Evolutionary conservation across 2,888 invertebrate species (phyloP).

Genomic region (Drosophila robusta): DNA sequence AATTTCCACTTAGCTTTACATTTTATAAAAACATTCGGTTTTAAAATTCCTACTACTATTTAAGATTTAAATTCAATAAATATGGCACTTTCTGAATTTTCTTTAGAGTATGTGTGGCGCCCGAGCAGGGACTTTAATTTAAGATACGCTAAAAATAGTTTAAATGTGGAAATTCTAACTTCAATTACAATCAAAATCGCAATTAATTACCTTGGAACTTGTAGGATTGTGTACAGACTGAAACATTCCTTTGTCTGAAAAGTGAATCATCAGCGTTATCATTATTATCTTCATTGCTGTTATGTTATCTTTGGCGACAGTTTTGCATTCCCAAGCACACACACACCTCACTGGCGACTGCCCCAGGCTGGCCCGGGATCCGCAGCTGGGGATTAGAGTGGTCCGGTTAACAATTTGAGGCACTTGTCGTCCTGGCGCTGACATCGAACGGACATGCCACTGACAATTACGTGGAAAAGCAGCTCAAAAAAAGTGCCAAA

Average conservation of each 20-base stretch:
- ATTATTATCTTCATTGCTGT: conserved; percentile 2
- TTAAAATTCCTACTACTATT: too few relatives aligned
- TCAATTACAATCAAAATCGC: background rate
- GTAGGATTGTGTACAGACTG: conserved; percentile 1
- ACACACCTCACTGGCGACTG: conserved; percentile 22
- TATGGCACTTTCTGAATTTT: too few relatives aligned
- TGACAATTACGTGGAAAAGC: conserved; percentile 70
- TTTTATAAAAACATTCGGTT: too few relatives aligned
- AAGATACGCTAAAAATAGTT: too few relatives aligned
- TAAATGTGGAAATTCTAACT: too few relatives aligned
- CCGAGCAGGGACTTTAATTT: background rate
- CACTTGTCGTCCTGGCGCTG: conserved; percentile 62
- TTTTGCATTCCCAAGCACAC: conserved; percentile 50
- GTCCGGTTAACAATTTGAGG: conserved; percentile 54
- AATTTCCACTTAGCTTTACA: too few relatives aligned
- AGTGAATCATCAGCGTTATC: conserved; percentile 34
- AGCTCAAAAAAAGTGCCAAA: conserved; percentile 56
- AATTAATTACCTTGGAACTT: conserved; percentile 1
- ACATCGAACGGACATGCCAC: conserved; percentile 77
- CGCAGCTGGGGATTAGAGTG: conserved; percentile 41
- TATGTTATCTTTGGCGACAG: conserved; percentile 52
- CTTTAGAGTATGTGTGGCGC: background rate
- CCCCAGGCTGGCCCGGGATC: background rate
- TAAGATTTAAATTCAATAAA: too few relatives aligned
- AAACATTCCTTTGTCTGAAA: conserved; percentile 7